Percentiles rank a stretch among this genome's conserved stretches.
Conservation (phyloP, 2,888 invertebrate genomes). For the Chouioia cunea region DNA sequence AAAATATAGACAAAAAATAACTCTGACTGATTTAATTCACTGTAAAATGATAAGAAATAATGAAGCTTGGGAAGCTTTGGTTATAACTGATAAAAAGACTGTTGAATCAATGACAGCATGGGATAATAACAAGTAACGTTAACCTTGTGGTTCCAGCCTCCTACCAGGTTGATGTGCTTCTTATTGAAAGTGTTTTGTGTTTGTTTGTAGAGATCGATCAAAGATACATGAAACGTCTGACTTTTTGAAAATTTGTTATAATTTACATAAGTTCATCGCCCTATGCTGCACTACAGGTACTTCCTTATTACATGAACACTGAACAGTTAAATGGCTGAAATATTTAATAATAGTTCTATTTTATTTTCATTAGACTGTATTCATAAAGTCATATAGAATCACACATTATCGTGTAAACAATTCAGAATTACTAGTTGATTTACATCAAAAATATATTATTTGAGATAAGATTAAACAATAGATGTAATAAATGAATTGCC, state of each 20-base stretch:
- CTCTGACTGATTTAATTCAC: constrained; percentile 39
- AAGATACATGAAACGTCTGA: constrained; percentile 17
- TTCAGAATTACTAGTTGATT: no score
- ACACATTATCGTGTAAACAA: no score
- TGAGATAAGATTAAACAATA: no score
- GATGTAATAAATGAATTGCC: no score
- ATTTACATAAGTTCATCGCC: constrained; percentile 18
- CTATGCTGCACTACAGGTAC: constrained; percentile 28
- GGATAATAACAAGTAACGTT: constrained; percentile 41
- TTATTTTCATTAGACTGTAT: no score
- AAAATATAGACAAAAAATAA: constrained; percentile 50
- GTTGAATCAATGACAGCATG: constrained; percentile 26
- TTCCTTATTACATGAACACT: constrained; percentile 31
- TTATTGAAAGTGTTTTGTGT: constrained; percentile 21
- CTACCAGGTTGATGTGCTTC: constrained; percentile 49
- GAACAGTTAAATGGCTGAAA: constrained; percentile 22
- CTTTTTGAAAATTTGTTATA: not conserved
- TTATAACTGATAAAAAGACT: constrained; percentile 26
- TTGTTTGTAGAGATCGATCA: constrained; percentile 40
- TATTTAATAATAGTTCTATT: no score
- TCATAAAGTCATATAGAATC: no score
- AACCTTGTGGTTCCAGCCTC: constrained; percentile 56
- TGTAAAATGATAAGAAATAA: constrained; percentile 7
- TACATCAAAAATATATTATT: no score
- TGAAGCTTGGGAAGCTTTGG: constrained; percentile 10